Percentiles rank a stretch among this genome's conserved stretches.
These are phyloP conservation scores for Sarcophaga carnaria DNA, from an alignment of 2,888 invertebrate species.

Conservation along the genomic window DNA sequence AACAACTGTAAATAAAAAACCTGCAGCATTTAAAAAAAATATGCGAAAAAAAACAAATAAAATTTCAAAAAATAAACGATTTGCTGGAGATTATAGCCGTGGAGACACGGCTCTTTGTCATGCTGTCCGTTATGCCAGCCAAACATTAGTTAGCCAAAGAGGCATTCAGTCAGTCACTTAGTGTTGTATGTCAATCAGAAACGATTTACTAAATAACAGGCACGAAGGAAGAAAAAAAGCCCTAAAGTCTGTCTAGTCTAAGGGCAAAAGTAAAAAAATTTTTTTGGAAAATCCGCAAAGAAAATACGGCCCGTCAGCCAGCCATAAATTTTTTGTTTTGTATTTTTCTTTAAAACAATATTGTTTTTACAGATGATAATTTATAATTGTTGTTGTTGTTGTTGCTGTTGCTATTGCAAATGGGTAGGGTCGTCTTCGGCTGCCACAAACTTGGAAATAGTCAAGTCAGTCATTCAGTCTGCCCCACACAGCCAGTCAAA, in stretches of 20 bases:
- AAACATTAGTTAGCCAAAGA: neutral
- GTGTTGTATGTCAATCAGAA: neutral
- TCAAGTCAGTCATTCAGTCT: neutral
- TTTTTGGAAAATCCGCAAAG: constrained; percentile 9
- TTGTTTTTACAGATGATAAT: constrained; percentile 19
- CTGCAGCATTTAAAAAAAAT: constrained; percentile 2
- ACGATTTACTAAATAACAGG: neutral
- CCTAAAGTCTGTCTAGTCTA: constrained; percentile 44
- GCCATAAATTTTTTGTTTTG: constrained; percentile 21
- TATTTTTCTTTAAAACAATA: constrained; percentile 10
- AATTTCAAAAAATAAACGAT: constrained; percentile 23
- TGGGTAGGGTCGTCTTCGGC: constrained; percentile 41
- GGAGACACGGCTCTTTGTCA: neutral
- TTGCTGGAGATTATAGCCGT: constrained; percentile 23
- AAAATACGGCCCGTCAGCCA: neutral
- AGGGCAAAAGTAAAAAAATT: constrained; percentile 6
- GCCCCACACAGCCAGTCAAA: neutral
- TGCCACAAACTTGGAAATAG: constrained; percentile 25
- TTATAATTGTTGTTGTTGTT: constrained; percentile 1
- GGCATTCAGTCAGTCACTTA: constrained; percentile 24
- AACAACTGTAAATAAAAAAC: neutral
- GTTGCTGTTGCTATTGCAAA: constrained; percentile 36
- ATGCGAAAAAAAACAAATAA: neutral
- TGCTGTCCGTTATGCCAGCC: neutral
- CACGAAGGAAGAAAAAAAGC: neutral